These are phyloP conservation scores for Oreotrochilus melanogaster DNA, from an alignment of 2,113 vertebrate species.

Conservation along the genomic window DNA sequence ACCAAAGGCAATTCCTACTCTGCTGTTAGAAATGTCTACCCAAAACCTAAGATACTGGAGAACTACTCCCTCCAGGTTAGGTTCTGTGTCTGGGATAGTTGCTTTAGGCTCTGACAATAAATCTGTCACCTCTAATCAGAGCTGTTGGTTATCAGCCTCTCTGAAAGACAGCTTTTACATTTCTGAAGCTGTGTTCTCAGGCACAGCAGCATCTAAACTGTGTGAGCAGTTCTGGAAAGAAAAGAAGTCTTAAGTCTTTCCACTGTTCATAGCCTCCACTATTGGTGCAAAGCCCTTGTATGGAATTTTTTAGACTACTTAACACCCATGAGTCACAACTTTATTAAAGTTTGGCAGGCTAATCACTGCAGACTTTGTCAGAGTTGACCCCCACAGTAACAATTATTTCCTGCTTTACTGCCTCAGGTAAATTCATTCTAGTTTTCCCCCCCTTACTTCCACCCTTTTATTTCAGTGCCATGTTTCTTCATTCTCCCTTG, in stretches of 20 bases:
- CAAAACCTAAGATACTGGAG: background rate
- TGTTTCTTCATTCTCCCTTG: background rate
- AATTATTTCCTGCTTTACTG: slow-evolving; percentile 53
- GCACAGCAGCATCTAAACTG: background rate
- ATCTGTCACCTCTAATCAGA: background rate
- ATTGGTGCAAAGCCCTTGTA: background rate
- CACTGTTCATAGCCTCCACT: background rate
- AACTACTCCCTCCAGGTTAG: background rate
- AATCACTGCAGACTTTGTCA: background rate
- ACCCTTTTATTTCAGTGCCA: background rate
- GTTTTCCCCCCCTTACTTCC: background rate
- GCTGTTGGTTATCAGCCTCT: background rate
- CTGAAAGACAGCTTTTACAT: background rate
- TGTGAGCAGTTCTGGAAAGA: background rate
- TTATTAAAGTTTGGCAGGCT: background rate
- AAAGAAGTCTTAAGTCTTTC: background rate
- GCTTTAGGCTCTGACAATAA: background rate
- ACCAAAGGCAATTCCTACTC: background rate
- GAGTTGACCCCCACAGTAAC: background rate
- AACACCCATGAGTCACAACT: background rate
- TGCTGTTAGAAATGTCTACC: background rate
- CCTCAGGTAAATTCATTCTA: slow-evolving; percentile 33
- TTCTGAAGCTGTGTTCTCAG: background rate
- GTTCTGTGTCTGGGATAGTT: background rate
- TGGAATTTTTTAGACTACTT: background rate